A percentile compares a stretch with the other conserved stretches of the same genome.
These are phyloP conservation scores for Thermophis baileyi DNA, from an alignment of 2,113 vertebrate genomes.

Conservation along the genomic window DNA sequence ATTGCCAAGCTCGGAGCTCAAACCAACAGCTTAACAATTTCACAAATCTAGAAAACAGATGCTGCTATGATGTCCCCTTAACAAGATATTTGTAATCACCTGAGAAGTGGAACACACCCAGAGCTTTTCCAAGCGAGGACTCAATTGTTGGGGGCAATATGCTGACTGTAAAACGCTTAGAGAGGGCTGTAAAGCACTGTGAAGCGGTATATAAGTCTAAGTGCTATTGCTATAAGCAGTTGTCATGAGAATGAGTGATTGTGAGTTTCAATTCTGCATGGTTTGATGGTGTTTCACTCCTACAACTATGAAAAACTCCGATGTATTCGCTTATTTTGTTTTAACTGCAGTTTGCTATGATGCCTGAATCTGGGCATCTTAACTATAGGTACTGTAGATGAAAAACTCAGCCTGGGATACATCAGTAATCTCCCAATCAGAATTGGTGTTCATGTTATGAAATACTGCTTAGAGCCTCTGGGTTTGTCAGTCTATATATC, in stretches of 20 bases:
- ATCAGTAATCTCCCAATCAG: not conserved
- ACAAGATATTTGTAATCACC: not conserved
- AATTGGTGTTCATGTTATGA: constrained; percentile 10
- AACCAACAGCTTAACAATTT: not conserved
- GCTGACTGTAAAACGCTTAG: too few relatives aligned
- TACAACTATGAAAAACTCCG: not conserved
- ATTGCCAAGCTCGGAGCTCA: too few relatives aligned
- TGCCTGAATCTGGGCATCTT: not conserved
- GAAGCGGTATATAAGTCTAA: too few relatives aligned
- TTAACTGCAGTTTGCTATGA: not conserved
- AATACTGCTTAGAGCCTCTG: constrained; percentile 20
- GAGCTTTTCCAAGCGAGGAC: not conserved
- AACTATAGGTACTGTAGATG: not conserved
- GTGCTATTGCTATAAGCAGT: not conserved
- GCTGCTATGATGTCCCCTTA: not conserved
- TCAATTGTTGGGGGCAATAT: too few relatives aligned
- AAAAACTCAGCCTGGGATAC: not conserved
- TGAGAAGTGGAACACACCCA: not conserved
- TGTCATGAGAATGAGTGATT: not conserved
- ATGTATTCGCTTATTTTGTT: not conserved
- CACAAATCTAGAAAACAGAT: not conserved
- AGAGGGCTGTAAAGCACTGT: too few relatives aligned
- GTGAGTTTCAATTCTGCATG: not conserved
- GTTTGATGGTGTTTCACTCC: not conserved
- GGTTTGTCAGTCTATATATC: not conserved